Evolutionary conservation across 2,797 vertebrate species (phyloP).

Genomic region (Syndactyla subalaris): DNA sequence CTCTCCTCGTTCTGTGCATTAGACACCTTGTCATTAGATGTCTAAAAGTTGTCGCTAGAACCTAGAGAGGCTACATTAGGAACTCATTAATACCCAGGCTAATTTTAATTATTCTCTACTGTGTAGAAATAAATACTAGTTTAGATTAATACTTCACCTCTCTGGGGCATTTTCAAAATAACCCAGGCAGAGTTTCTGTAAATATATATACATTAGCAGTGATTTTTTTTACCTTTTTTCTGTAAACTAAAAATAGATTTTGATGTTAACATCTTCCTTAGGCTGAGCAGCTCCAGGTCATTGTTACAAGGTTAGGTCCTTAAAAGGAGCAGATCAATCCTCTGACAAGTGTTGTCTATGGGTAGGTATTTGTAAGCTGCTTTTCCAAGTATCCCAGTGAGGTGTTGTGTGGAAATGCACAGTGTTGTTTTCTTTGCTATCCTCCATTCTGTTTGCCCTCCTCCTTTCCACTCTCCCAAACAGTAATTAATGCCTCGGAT

Average conservation of each 20-base stretch:
- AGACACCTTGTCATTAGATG: neutral
- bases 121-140: neutral
- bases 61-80: neutral
- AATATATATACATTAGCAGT: neutral
- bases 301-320: neutral
- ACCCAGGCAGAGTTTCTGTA: neutral
- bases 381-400: neutral
- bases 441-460: neutral
- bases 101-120: neutral
- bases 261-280: neutral
- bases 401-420: neutral
- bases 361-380: neutral
- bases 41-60: neutral
- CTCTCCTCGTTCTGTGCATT: neutral
- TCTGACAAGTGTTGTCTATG: neutral
- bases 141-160: neutral
- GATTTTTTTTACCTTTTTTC: neutral
- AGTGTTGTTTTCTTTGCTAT: neutral
- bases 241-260: neutral
- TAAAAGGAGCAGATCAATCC: neutral
- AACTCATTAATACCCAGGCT: neutral
- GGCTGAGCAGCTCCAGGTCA: neutral
- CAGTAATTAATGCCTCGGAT: slow-evolving; percentile 58
- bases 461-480: slow-evolving; percentile 7
- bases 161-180: neutral